Evolutionary conservation across 2,888 invertebrate genomes (phyloP), one percentile per base, ranked within the genome.

Genomic region (Dermolepida albohirtum): DNA sequence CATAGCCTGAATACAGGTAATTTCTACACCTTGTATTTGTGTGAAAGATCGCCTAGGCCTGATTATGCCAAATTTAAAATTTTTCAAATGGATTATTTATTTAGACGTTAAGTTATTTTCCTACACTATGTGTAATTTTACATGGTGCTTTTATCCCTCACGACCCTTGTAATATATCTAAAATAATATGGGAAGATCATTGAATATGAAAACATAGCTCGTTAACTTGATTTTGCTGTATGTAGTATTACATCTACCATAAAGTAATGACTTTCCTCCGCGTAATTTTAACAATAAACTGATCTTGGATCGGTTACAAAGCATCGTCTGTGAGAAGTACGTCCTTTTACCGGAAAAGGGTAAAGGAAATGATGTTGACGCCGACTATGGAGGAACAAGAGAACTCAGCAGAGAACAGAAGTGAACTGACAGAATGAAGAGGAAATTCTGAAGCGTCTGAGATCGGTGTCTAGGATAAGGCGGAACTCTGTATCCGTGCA

Each of bases 391-490:
- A 17, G 27, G 34, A 2, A 34, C 34, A 34, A 34, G 34, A 34
- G 34, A 34, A 34, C 34, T 34, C 34, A 50, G 10, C 5, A 50
- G 50, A 50, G 50, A 50, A 50, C 50, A 50, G 50, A 50, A 50
- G 50, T 27, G n/a, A 50, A 50, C 50, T 27, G 50, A 27, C 50
- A 50, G 50, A 27, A 50, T 50, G 50, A 50, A 27, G 50, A 50
- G 50, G 50, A 50, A 27, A 22, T 17, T 50, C 50, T n/a, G 27
- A n/a, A 16, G 50, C 50, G 50, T 50, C 50, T 50, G 22, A 50
- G 50, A 50, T 50, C 50, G 16, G 50, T 27, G 50, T 50, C 22
- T 50, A 50, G 50, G 50, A 50, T 50, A 50, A 50, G 50, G n/a
- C 50, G 22, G 50, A 50, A 22, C 50, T 50, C 22, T 22, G 50